A percentile compares a stretch with the other conserved stretches of the same genome.
phyloP scores from a whole-genome alignment of 2,888 invertebrate genomes.

The Papilio gigon region DNA sequence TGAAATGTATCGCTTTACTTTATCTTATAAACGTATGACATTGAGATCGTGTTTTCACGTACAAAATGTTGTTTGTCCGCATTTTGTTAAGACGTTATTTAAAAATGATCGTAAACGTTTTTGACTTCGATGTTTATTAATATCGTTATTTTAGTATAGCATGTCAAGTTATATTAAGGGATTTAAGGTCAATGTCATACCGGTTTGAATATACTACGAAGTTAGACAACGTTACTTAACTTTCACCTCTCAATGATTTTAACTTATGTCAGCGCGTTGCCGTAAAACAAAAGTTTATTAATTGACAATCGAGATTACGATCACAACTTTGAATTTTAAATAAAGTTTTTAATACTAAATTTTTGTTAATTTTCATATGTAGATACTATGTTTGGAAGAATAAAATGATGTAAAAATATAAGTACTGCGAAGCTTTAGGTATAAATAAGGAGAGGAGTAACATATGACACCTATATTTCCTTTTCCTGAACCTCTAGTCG shows the following conservation, averaged over 20 bases:
- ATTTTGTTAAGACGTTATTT: conserved; percentile 20
- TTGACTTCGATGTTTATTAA: conserved; percentile 4
- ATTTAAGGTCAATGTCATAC: conserved; percentile 25
- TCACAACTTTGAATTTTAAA: background rate
- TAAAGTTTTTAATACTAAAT: background rate
- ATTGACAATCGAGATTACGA: background rate
- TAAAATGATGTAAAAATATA: too few species aligned
- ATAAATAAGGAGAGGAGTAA: background rate
- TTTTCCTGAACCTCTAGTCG: too few species aligned
- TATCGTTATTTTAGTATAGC: conserved; percentile 15
- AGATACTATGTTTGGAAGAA: background rate
- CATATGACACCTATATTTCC: too few species aligned
- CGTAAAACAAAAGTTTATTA: conserved; percentile 29
- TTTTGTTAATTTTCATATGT: background rate
- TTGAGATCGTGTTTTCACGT: conserved; percentile 24
- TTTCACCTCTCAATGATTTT: conserved; percentile 35
- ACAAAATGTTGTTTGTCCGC: conserved; percentile 20
- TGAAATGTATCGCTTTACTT: conserved; percentile 17
- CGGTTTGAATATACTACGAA: conserved; percentile 28
- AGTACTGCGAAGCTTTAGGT: background rate
- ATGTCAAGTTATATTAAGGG: conserved; percentile 22
- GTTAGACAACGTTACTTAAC: conserved; percentile 39
- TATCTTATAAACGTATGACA: conserved; percentile 21
- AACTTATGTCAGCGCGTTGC: conserved; percentile 19
- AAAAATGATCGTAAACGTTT: conserved; percentile 14